A percentile compares a stretch with the other conserved stretches of the same genome.
These are phyloP conservation scores for Microctonus brassicae DNA, from an alignment of 2,888 invertebrate genomes.

Conservation along the genomic window DNA sequence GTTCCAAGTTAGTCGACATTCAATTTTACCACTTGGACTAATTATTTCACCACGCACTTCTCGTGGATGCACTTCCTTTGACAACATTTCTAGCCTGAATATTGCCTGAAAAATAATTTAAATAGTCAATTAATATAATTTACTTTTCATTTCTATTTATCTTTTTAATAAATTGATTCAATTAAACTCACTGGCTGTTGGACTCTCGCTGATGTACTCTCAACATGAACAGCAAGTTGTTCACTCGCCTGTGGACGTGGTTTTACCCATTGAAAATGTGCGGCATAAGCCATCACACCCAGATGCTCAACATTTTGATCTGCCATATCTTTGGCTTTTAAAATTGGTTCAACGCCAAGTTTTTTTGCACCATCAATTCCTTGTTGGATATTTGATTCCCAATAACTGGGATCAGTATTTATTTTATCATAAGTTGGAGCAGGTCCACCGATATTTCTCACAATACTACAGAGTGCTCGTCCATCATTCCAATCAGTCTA, in stretches of 20 bases:
- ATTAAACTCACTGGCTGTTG: conserved; percentile 81
- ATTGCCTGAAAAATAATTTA: conserved; percentile 74
- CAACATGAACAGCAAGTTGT: conserved; percentile 83
- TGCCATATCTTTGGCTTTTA: conserved; percentile 94
- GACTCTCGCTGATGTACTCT: conserved; percentile 87
- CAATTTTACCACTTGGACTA: conserved; percentile 80
- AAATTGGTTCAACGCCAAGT: conserved; percentile 88
- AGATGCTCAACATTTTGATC: conserved; percentile 95
- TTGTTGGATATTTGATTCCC: conserved; percentile 85
- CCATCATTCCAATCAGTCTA: conserved; percentile 99
- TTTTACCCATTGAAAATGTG: conserved; percentile 90
- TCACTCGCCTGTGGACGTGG: conserved; percentile 88
- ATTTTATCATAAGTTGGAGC: conserved; percentile 86
- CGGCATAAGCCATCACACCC: conserved; percentile 97
- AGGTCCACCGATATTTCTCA: conserved; percentile 90
- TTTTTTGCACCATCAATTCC: conserved; percentile 77
- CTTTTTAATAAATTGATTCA: not conserved
- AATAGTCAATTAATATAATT: not conserved
- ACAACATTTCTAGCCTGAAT: conserved; percentile 82
- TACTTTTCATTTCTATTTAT: not conserved
- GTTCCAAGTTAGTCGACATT: conserved; percentile 70
- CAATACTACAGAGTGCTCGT: conserved; percentile 86
- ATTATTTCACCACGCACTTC: conserved; percentile 83
- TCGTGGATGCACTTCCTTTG: conserved; percentile 78
- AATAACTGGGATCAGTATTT: conserved; percentile 81